phyloP scores from a whole-genome alignment of 2,113 vertebrate genomes.

The Lepus europaeus region DNA sequence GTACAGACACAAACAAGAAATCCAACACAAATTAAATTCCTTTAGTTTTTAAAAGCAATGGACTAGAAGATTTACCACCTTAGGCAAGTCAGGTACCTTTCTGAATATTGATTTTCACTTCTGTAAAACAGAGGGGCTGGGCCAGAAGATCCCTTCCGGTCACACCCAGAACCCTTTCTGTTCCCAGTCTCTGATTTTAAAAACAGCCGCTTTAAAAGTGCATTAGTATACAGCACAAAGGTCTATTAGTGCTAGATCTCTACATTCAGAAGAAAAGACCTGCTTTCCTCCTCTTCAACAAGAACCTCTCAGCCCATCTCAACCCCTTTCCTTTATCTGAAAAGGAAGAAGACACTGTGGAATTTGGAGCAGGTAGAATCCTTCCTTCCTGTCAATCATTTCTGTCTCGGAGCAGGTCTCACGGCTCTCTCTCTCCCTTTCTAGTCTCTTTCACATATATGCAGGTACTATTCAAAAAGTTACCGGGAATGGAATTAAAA shows the following conservation, averaged over 20 bases:
- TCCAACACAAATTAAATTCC: slow-evolving; percentile 62
- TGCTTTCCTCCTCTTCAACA: background rate
- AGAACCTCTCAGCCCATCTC: background rate
- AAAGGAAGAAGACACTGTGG: background rate
- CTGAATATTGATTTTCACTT: background rate
- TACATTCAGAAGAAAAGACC: background rate
- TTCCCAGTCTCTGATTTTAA: background rate
- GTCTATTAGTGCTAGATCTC: background rate
- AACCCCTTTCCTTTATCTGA: background rate
- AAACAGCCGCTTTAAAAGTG: slow-evolving; percentile 13
- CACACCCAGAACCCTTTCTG: background rate
- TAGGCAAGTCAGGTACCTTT: slow-evolving; percentile 64
- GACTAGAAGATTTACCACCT: background rate
- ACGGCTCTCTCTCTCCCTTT: background rate
- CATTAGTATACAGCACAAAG: background rate
- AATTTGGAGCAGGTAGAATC: background rate
- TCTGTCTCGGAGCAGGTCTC: background rate
- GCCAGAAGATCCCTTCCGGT: background rate
- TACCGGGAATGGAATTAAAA: no score
- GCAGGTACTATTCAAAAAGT: no score
- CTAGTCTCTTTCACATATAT: background rate
- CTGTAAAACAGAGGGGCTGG: background rate
- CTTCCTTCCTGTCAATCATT: background rate
- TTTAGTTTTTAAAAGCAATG: slow-evolving; percentile 35
- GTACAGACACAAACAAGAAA: slow-evolving; percentile 37